Percentiles rank a stretch among this genome's conserved stretches.
phyloP scores from a whole-genome alignment of 1,140 invertebrate species.

The Rhizoglyphus robini region DNA sequence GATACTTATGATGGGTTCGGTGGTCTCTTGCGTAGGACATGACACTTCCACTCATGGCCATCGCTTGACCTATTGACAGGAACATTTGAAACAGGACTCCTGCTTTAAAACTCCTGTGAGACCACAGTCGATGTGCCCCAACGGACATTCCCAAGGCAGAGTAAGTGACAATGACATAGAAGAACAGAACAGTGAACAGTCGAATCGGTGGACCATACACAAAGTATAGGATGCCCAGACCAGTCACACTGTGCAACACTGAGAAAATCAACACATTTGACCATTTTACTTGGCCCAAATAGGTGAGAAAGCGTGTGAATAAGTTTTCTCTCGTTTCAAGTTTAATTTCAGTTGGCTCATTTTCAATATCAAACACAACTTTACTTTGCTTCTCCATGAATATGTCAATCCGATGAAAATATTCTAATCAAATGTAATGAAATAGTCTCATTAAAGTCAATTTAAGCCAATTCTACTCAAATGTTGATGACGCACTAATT shows the following conservation, averaged over 20 bases:
- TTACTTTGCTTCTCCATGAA: too few species aligned
- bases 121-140: constrained; percentile 44
- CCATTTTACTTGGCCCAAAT: too few species aligned
- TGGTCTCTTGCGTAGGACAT: constrained; percentile 52
- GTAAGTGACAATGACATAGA: constrained; percentile 15
- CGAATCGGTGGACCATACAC: neutral
- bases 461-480: too few species aligned
- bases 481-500: too few species aligned
- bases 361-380: too few species aligned
- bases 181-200: neutral
- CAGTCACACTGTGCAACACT: neutral
- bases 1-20: constrained; percentile 62
- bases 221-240: neutral
- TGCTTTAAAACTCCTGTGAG: constrained; percentile 43
- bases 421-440: too few species aligned
- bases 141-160: constrained; percentile 40
- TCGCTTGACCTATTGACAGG: constrained; percentile 47
- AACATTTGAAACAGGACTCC: constrained; percentile 37
- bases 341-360: too few species aligned
- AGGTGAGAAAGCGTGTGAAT: too few species aligned
- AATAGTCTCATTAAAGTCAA: too few species aligned
- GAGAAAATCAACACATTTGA: neutral
- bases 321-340: too few species aligned
- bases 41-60: constrained; percentile 40
- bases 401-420: too few species aligned